Conservation (phyloP, 2,797 vertebrate genomes). For the Arrhamphus sclerolepis region DNA sequence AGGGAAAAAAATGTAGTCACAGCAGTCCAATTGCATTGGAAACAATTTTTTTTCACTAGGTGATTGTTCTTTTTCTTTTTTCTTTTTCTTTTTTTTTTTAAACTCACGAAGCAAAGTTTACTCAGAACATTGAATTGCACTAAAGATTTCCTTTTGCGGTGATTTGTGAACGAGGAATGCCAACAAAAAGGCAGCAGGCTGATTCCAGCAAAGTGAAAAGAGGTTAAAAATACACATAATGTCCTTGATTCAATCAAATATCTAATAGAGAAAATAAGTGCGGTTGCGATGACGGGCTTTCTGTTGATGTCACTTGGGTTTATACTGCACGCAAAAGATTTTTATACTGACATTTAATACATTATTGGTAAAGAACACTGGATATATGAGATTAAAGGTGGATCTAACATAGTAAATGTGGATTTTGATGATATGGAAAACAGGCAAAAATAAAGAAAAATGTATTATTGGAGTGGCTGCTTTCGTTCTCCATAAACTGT, state of each 20-base stretch:
- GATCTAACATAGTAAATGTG: slow-evolving; percentile 16
- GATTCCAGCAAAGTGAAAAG: not conserved
- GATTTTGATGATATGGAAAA: slow-evolving; percentile 3
- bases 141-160: too few relatives aligned
- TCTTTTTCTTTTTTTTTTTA: too few relatives aligned
- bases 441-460: not conserved
- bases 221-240: not conserved
- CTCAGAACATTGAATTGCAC: too few relatives aligned
- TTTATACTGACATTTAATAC: slow-evolving; percentile 23
- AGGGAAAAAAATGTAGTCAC: too few relatives aligned
- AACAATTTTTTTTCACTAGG: too few relatives aligned
- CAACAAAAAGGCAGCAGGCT: not conserved
- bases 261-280: slow-evolving; percentile 27
- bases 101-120: too few relatives aligned
- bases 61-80: too few relatives aligned
- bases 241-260: slow-evolving; percentile 44
- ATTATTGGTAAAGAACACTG: slow-evolving; percentile 32
- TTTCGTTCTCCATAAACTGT: slow-evolving; percentile 2
- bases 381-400: slow-evolving; percentile 35
- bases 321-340: slow-evolving; percentile 29
- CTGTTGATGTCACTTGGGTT: slow-evolving; percentile 19
- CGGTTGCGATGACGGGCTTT: slow-evolving; percentile 31
- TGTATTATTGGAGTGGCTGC: not conserved
- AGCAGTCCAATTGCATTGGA: too few relatives aligned
- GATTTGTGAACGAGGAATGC: not conserved